Evolutionary conservation across 2,113 vertebrate genomes (phyloP).

Genomic region (Aegypius monachus): DNA sequence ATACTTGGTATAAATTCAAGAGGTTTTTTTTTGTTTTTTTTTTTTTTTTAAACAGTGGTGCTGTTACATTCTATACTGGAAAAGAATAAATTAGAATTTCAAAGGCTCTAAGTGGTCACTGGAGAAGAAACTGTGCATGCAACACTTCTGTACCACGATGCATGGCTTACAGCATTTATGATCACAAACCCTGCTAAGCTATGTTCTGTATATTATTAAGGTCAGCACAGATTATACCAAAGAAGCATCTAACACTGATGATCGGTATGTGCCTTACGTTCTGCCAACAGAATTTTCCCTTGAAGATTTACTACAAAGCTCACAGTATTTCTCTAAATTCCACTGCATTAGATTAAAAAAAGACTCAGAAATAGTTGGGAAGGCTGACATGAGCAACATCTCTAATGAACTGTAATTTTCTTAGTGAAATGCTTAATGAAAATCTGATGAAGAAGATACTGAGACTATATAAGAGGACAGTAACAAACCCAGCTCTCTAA

Average conservation of each 20-base stretch:
- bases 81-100: background rate
- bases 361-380: background rate
- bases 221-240: background rate
- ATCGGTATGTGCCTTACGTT: background rate
- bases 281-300: background rate
- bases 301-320: background rate
- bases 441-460: background rate
- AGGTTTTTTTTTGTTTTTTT: background rate
- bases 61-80: background rate
- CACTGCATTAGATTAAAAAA: background rate
- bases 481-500: background rate
- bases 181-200: background rate
- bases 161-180: background rate
- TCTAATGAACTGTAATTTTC: background rate
- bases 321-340: background rate
- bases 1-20: constrained; percentile 38
- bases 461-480: background rate
- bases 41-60: background rate
- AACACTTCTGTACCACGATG: background rate
- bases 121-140: background rate
- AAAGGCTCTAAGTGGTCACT: background rate
- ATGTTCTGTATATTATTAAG: background rate
- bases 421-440: background rate
- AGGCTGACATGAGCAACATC: background rate
- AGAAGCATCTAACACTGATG: background rate